Evolutionary conservation across 1,140 invertebrate species (phyloP).

Genomic region (Hesperophylax magnus): DNA sequence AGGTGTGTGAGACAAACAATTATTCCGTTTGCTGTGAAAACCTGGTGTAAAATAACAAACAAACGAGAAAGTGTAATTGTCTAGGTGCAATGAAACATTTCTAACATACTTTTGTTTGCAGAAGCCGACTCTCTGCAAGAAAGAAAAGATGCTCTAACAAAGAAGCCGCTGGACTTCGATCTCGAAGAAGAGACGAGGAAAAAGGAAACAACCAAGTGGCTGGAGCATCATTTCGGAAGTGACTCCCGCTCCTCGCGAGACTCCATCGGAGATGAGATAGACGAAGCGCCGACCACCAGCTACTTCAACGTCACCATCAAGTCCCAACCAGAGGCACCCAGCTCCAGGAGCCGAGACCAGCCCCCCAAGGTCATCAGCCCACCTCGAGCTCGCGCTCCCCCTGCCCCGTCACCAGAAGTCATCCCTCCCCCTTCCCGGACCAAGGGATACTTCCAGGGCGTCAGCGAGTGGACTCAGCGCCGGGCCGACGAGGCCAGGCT

Average conservation of each 20-base stretch:
- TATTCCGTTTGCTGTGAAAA: not conserved
- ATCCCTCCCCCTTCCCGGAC: constrained; percentile 61
- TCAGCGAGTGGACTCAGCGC: constrained; percentile 84
- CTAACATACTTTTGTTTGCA: constrained; percentile 51
- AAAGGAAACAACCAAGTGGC: constrained; percentile 90
- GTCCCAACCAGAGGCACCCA: constrained; percentile 70
- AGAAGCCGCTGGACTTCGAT: constrained; percentile 85
- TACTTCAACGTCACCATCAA: constrained; percentile 87
- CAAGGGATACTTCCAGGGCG: constrained; percentile 78
- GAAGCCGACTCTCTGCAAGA: constrained; percentile 70
- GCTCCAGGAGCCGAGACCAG: constrained; percentile 63
- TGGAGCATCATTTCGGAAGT: constrained; percentile 91
- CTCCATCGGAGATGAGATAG: constrained; percentile 70
- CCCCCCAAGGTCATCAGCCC: constrained; percentile 62
- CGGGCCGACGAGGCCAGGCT: constrained; percentile 68
- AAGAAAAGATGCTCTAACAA: constrained; percentile 84
- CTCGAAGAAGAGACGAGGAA: constrained; percentile 91
- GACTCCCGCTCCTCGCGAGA: constrained; percentile 84
- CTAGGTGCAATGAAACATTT: not conserved
- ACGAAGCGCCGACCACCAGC: constrained; percentile 73
- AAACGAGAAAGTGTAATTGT: not conserved
- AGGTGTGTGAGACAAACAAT: not conserved
- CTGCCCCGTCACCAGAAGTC: constrained; percentile 64
- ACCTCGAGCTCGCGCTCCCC: constrained; percentile 63
- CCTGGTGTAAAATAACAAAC: not conserved